Conservation (phyloP, 2,113 vertebrate species). For the Burhinus oedicnemus region DNA sequence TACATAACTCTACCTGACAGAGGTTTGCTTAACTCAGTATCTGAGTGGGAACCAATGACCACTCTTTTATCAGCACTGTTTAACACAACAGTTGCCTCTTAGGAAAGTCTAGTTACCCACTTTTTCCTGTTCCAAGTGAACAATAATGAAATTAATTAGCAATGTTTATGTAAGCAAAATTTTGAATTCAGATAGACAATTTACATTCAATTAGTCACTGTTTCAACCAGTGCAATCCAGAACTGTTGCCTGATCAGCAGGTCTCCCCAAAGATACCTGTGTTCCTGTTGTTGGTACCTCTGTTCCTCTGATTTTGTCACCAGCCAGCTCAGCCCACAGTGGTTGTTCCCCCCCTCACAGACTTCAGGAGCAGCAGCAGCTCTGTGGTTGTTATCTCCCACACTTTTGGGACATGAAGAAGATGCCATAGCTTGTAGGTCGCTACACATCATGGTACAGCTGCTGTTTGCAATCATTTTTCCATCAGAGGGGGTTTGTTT, state of each 20-base stretch:
- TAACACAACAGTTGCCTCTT: background rate
- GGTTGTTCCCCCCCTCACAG: background rate
- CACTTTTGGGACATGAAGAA: background rate
- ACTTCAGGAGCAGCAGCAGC: background rate
- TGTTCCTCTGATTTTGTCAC: background rate
- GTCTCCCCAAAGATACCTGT: background rate
- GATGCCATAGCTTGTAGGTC: background rate
- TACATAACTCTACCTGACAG: background rate
- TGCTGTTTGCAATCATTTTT: background rate
- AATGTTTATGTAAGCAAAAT: background rate
- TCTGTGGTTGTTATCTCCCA: background rate
- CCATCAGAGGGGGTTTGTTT: background rate
- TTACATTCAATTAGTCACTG: background rate
- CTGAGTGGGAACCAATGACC: background rate
- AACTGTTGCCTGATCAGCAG: background rate
- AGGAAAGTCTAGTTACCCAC: background rate
- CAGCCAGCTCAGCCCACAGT: background rate
- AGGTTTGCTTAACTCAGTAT: background rate
- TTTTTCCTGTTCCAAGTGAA: background rate
- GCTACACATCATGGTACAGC: background rate
- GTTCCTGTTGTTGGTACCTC: background rate
- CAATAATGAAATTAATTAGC: background rate
- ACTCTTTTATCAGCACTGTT: background rate
- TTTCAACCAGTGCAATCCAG: background rate
- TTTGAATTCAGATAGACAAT: background rate